Base-by-base conservation (phyloP, 2,888 invertebrate genomes). In the Kryphioiulus occultus region DNA sequence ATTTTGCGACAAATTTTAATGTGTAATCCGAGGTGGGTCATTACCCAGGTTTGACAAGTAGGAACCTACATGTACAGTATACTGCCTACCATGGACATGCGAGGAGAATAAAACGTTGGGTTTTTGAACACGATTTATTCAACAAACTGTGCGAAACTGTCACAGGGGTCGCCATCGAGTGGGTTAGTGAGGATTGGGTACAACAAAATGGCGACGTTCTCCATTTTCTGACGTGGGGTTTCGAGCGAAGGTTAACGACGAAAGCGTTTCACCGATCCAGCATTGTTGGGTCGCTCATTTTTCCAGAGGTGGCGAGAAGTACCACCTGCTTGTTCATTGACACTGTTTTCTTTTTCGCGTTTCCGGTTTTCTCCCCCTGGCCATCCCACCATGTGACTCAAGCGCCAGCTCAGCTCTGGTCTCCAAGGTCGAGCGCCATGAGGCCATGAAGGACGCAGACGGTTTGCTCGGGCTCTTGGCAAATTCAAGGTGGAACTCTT, bases 401-500 rank as follows among this genome's bases (percentile, higher is more conserved):
- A 59, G 59, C 22, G 22, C 59, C 59, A 59, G 22, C 59, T 7
- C 9, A 22, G 22, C 59, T 59, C 59, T 22, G 59, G 59, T 59
- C 59, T 59, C 22, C 22, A 59, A 59, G 59, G 59, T 22, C 59
- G 59, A 59, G 59, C 59, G n/a, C 59, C 22, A n/a, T n/a, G n/a
- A n/a, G n/a, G 22, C 19, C 19, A 59, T n/a, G n/a, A n/a, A 59
- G 59, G 59, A 59, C 59, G 59, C 59, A 59, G 59, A 59, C 59
- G 59, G 59, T 22, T n/a, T 59, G 59, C 59, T 59, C 59, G 59
- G 59, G 59, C 59, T 59, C 59, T 59, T 59, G 22, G 59, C 59
- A 59, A 59, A 59, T 59, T 59, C 59, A 59, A 59, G 59, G 59
- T 59, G 59, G 59, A 59, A 59, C 59, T 59, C 59, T 59, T 59